Evolutionary conservation across 2,888 invertebrate species (phyloP), one percentile per base, ranked within the genome.

Genomic region (Pollenia labialis): DNA sequence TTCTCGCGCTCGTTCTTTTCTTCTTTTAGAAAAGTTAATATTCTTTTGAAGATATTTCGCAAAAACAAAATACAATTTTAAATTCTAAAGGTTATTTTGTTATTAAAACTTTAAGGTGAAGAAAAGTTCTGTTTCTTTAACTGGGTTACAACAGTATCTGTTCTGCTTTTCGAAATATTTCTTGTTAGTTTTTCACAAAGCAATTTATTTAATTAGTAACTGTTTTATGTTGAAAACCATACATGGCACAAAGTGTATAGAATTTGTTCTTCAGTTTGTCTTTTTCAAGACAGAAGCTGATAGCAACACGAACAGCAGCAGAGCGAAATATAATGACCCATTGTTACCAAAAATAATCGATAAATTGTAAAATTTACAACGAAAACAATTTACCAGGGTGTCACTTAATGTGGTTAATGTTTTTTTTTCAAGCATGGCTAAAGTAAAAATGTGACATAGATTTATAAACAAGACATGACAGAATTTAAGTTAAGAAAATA

Each of bases 131-230:
- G 0, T 52, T 52, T n/a, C 56, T 56, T 56, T 23, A 64, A 64
- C 64, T 64, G 46, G 64, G 64, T 64, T 64, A 64, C 64, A 18
- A 64, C 18, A 46, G 44, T 62, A 42, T n/a, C 12, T 46, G 14
- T 64, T 64, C 18, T 46, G 10, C 60, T 40, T 44, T 64, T 64
- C 11, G 8, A 18, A 23, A 23, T 4, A 56, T 64, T 46, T 62
- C 16, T 32, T 18, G n/a, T 32, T 6, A 32, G 23, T 32, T 23
- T 64, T 64, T 40, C 9, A 56, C 12, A 58, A 46, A 46, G 16
- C 64, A 52, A 69, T 69, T 69, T 69, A 69, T 52, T 69, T 69
- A 69, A 69, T 69, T 52, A 69, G 68, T 52, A 40, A 50, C 32
- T 52, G 32, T 50, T 69, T 69, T 69, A 32, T 52, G 52, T 66